Percentiles rank a stretch among this genome's conserved stretches.
Evolutionary conservation across 53 echinoderm and acorn worm genomes (phyloP).

Genomic region (Holothuria leucospilota): DNA sequence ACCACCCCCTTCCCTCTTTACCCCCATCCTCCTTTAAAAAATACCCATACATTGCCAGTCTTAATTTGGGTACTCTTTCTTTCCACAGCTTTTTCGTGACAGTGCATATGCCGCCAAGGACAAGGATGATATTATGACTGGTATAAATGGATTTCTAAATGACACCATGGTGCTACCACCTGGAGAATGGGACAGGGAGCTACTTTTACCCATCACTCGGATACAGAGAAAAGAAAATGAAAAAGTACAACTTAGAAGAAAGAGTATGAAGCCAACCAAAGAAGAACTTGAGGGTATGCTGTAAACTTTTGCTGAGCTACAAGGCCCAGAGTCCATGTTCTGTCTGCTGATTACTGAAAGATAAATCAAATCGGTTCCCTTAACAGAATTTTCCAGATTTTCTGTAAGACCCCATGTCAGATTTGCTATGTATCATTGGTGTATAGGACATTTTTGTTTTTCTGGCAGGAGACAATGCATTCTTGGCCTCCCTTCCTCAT

Average conservation of each 20-base stretch:
- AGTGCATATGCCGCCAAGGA: conserved; percentile 84
- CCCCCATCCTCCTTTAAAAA: too few relatives aligned
- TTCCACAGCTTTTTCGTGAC: conserved; percentile 79
- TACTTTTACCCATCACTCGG: conserved; percentile 87
- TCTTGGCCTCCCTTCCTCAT: too few relatives aligned
- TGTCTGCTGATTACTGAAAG: too few relatives aligned
- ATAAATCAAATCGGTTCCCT: too few relatives aligned
- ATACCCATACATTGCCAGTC: too few relatives aligned
- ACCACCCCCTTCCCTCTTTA: too few relatives aligned
- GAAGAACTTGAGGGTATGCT: conserved; percentile 78
- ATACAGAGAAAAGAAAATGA: conserved; percentile 87
- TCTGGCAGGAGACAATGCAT: too few relatives aligned
- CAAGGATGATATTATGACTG: conserved; percentile 89
- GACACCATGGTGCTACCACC: conserved; percentile 97
- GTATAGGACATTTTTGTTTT: too few relatives aligned
- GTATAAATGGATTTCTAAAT: conserved; percentile 91
- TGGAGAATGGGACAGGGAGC: conserved; percentile 94
- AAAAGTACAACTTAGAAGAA: conserved; percentile 83
- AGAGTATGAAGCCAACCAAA: conserved; percentile 79
- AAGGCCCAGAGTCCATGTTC: too few relatives aligned
- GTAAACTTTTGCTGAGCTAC: neutral
- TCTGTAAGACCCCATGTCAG: too few relatives aligned
- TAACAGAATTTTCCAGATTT: too few relatives aligned
- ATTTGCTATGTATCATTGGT: too few relatives aligned
- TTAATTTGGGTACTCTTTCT: neutral